phyloP scores from a whole-genome alignment of 2,797 vertebrate genomes.

The Mallotus villosus region DNA sequence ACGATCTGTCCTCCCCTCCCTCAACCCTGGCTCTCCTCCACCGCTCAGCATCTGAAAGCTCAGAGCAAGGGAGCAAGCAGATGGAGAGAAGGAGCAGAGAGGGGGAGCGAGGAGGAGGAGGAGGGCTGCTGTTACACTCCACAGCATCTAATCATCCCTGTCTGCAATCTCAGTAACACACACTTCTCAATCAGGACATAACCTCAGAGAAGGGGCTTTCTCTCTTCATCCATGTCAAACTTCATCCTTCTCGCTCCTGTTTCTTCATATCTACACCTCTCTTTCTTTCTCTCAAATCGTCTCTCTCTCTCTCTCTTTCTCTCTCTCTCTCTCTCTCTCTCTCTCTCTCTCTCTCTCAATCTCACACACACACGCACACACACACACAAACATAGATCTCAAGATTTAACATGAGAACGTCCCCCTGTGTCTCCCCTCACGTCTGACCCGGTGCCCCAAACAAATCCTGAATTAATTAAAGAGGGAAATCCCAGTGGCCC shows the following conservation, averaged over 20 bases:
- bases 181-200: not conserved
- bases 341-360: not conserved
- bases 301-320: conserved; percentile 6
- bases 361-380: conserved; percentile 24
- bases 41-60: not conserved
- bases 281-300: not conserved
- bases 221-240: not conserved
- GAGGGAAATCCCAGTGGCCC: conserved; percentile 77
- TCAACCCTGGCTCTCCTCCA: not conserved
- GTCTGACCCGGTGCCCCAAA: conserved; percentile 75
- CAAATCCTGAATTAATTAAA: conserved; percentile 88
- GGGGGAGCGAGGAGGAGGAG: not conserved
- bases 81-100: not conserved
- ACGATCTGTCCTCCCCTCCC: conserved; percentile 3
- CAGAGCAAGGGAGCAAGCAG: not conserved
- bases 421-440: conserved; percentile 63
- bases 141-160: conserved; percentile 8
- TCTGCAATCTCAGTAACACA: conserved; percentile 1
- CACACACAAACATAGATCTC: conserved; percentile 41
- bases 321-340: conserved; percentile 4
- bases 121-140: conserved; percentile 1
- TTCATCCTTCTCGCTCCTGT: not conserved
- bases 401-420: conserved; percentile 75
- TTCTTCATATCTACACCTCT: not conserved
- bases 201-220: not conserved